Evolutionary conservation across 2,113 vertebrate species (phyloP).

Genomic region (Carassius auratus): DNA sequence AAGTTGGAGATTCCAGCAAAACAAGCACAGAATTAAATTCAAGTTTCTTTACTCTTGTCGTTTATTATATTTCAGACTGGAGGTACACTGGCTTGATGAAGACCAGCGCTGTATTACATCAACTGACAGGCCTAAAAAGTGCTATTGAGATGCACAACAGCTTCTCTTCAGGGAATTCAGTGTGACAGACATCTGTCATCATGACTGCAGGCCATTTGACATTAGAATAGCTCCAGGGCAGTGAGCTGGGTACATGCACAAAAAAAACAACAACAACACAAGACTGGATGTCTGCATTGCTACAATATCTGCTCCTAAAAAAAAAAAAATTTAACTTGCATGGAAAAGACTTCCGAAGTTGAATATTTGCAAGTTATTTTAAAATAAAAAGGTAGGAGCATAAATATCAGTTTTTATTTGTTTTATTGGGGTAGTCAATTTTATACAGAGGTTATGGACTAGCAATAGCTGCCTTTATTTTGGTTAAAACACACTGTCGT

Average conservation of each 20-base stretch:
- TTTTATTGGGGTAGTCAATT: slow-evolving; percentile 15
- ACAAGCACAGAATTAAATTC: not conserved
- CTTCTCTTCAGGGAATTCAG: slow-evolving; percentile 37
- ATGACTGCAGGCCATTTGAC: not conserved
- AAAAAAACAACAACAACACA: not conserved
- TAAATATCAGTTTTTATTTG: slow-evolving; percentile 7
- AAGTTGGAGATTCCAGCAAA: not conserved
- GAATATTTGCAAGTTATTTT: not conserved
- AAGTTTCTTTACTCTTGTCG: not conserved
- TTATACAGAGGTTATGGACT: not conserved
- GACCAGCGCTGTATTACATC: not conserved
- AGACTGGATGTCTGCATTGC: not conserved
- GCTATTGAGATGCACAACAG: not conserved
- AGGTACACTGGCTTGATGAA: slow-evolving; percentile 81
- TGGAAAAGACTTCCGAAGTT: not conserved
- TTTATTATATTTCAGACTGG: slow-evolving; percentile 85
- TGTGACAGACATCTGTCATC: not conserved
- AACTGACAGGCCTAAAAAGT: not conserved
- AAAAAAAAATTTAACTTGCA: no score
- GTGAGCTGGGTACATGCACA: not conserved
- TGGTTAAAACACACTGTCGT: not conserved
- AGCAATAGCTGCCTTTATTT: not conserved
- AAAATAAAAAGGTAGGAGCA: not conserved
- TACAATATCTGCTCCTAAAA: not conserved
- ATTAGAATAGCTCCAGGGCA: not conserved